Evolutionary conservation across 2,113 vertebrate species (phyloP).

Genomic region (Apteryx mantelli): DNA sequence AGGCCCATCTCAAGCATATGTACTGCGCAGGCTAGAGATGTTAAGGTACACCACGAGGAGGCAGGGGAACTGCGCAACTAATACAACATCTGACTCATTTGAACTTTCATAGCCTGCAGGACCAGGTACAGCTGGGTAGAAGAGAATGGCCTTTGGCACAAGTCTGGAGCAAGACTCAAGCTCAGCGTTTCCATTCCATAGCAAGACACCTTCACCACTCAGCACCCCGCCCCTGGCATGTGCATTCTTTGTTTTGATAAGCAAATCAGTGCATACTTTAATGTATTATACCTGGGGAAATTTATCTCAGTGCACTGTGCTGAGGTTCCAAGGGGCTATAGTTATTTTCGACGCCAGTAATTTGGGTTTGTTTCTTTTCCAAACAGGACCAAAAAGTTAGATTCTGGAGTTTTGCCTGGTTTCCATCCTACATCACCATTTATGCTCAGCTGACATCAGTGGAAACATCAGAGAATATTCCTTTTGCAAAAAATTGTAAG

Average conservation of each 20-base stretch:
- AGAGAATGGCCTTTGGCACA: neutral
- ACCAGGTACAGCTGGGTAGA: neutral
- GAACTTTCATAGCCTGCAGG: neutral
- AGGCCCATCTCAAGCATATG: neutral
- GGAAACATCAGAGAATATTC: neutral
- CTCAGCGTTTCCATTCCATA: constrained; percentile 36
- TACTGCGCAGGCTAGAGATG: neutral
- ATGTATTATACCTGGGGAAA: constrained; percentile 39
- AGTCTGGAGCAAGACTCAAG: neutral
- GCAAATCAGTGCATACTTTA: neutral
- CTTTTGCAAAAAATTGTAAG: neutral
- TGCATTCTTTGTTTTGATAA: constrained; percentile 61
- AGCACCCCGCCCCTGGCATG: neutral
- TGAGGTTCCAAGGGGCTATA: constrained; percentile 45
- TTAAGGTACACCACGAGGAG: neutral
- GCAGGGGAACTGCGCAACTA: neutral
- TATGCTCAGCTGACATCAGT: neutral
- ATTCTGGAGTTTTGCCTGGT: constrained; percentile 2
- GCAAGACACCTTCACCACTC: constrained; percentile 1
- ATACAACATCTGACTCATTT: neutral
- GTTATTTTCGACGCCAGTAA: constrained; percentile 10
- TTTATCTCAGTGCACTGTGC: neutral
- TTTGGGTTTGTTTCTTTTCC: constrained; percentile 39
- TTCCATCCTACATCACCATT: constrained; percentile 22
- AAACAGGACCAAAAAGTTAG: neutral